Evolutionary conservation across 2,888 invertebrate genomes (phyloP), one percentile per base, ranked within the genome.

Genomic region (Acronicta psi): DNA sequence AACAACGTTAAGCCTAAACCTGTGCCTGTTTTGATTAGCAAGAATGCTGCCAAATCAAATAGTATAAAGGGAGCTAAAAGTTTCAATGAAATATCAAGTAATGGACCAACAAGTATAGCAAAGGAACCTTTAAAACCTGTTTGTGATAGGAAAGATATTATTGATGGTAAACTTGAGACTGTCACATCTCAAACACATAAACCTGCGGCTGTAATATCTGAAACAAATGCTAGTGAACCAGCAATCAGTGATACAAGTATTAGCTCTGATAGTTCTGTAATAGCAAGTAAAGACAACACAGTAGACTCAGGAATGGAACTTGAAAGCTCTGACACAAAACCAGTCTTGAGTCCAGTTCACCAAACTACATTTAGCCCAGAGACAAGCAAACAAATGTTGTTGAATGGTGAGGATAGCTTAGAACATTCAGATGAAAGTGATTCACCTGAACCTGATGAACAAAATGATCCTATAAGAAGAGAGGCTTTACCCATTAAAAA

Each of bases 1-100:
- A 91, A 92, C 77, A 93, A 93, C 83, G 79, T 93, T 29, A 93
- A 90, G 75, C 93, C 94, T 11, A 93, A 87, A 87, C 94, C 94
- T 74, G 92, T 93, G 83, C 93, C 94, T 80, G 87, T 94, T 71
- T 91, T 91, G 77, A 87, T 94, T 68, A 94, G 88, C 83, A 94
- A 92, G 81, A 92, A 88, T 81, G 79, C 89, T 69, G 79, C 84
- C 1, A 93, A 93, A 72, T 76, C 86, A 10, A 92, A 85, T 69
- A 89, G 79, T 83, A 64, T 87, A 56, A 91, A 87, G 79, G 81
- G 75, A 75, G 59, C 73, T 50, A 89, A 88, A 85, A 82, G 66
- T 75, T 75, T 64, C 47, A 86, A 77, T 81, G 90, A 90, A 61
- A 72, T 79, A 58, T 69, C 83, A 51, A 76, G 77, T 61, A 93